These are phyloP conservation scores for Hyperoplus lanceolatus DNA, from an alignment of 2,797 vertebrate genomes.

Conservation along the genomic window DNA sequence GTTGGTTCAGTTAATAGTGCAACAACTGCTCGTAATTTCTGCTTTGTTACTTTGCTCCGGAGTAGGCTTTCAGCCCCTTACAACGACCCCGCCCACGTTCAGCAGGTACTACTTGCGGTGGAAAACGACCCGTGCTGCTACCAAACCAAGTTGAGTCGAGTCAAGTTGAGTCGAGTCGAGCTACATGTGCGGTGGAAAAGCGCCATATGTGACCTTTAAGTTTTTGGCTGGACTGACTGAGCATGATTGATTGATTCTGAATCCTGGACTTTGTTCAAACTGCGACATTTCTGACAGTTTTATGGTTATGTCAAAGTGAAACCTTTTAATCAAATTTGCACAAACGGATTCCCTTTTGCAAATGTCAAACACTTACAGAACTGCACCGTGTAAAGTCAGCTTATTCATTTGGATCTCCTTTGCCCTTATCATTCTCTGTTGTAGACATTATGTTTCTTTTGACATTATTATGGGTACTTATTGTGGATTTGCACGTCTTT, in stretches of 20 bases:
- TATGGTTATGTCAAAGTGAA: background rate
- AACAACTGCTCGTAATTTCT: no score
- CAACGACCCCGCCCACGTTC: no score
- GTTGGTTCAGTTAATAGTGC: no score
- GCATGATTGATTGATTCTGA: slow-evolving; percentile 11
- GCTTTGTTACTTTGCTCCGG: no score
- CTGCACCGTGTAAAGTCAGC: background rate
- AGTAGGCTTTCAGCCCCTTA: no score
- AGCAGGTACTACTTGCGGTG: no score
- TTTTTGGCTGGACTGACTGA: background rate
- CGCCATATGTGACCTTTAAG: background rate
- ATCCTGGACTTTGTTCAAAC: slow-evolving; percentile 19
- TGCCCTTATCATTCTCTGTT: background rate
- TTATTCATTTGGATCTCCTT: background rate
- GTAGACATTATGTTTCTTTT: background rate
- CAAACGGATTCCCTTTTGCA: background rate
- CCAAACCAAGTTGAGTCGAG: no score
- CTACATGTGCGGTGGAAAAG: no score
- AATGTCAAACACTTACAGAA: background rate
- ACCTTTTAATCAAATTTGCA: slow-evolving; percentile 1
- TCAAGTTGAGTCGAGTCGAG: no score
- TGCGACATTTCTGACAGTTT: slow-evolving; percentile 1
- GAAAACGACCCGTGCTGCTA: no score
- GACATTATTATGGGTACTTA: background rate
- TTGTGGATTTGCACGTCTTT: background rate